Evolutionary conservation across 2,797 vertebrate genomes (phyloP).

Genomic region (Esox masquinongy): DNA sequence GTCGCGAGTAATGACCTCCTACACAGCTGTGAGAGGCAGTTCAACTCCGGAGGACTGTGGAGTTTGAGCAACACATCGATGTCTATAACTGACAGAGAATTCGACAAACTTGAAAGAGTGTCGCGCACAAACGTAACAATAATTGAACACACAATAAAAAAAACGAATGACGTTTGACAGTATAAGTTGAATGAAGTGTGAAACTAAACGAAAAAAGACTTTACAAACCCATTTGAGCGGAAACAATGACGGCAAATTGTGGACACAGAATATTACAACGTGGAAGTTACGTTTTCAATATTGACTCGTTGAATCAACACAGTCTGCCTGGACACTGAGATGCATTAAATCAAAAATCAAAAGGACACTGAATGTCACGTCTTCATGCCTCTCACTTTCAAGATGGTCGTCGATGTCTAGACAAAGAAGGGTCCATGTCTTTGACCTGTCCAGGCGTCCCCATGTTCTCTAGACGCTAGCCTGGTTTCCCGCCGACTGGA

Average conservation of each 20-base stretch:
- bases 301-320: constrained; percentile 14
- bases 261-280: constrained; percentile 1
- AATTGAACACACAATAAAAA: neutral
- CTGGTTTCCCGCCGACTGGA: constrained; percentile 16
- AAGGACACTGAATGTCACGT: constrained; percentile 40
- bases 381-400: constrained; percentile 54
- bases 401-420: constrained; percentile 26
- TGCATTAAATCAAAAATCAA: constrained; percentile 10
- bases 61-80: constrained; percentile 26
- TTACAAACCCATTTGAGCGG: neutral
- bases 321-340: constrained; percentile 4
- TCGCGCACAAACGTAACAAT: neutral
- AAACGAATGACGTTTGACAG: constrained; percentile 19
- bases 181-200: neutral
- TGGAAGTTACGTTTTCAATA: constrained; percentile 23
- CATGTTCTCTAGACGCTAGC: constrained; percentile 29
- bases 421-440: constrained; percentile 20
- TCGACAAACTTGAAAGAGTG: neutral
- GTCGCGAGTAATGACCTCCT: constrained; percentile 25
- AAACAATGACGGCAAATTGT: neutral
- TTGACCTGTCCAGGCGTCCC: constrained; percentile 51
- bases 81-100: constrained; percentile 15
- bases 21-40: neutral
- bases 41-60: constrained; percentile 1
- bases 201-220: neutral